Percentiles rank a stretch among this genome's conserved stretches.
These are phyloP conservation scores for Emydoidea blandingii DNA, from an alignment of 2,797 vertebrate genomes.

Conservation along the genomic window DNA sequence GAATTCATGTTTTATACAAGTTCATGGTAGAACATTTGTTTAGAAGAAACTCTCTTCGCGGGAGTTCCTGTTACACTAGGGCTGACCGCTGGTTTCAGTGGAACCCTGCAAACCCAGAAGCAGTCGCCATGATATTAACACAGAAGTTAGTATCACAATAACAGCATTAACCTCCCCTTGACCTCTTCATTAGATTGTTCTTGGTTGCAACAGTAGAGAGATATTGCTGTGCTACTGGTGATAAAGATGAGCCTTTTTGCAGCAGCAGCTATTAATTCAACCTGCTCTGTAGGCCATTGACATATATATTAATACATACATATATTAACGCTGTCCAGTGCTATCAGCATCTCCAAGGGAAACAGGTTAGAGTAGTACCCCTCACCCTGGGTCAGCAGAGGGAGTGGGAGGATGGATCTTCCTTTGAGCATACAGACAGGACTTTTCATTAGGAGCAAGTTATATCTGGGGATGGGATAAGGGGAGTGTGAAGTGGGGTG, in stretches of 20 bases:
- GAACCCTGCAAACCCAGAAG: constrained; percentile 1
- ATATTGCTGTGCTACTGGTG: background rate
- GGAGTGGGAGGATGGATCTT: background rate
- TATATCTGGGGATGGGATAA: background rate
- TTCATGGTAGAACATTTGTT: background rate
- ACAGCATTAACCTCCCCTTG: background rate
- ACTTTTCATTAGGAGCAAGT: background rate
- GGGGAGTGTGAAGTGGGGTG: background rate
- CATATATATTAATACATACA: background rate
- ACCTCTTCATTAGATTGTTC: constrained; percentile 25
- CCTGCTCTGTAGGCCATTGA: background rate
- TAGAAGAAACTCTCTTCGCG: background rate
- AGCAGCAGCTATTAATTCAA: background rate
- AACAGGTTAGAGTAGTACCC: background rate
- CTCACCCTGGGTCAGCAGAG: background rate
- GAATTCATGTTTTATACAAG: background rate
- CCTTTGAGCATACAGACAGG: background rate
- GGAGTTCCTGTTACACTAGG: background rate
- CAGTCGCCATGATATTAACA: background rate
- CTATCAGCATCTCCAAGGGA: background rate
- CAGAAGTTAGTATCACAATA: background rate
- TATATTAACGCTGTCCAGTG: background rate
- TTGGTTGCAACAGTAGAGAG: background rate
- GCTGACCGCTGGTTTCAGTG: background rate
- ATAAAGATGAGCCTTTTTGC: background rate